A percentile compares a stretch with the other conserved stretches of the same genome.
Conservation (phyloP, 2,888 invertebrate genomes). For the Hermaeophaga mercurialis region DNA sequence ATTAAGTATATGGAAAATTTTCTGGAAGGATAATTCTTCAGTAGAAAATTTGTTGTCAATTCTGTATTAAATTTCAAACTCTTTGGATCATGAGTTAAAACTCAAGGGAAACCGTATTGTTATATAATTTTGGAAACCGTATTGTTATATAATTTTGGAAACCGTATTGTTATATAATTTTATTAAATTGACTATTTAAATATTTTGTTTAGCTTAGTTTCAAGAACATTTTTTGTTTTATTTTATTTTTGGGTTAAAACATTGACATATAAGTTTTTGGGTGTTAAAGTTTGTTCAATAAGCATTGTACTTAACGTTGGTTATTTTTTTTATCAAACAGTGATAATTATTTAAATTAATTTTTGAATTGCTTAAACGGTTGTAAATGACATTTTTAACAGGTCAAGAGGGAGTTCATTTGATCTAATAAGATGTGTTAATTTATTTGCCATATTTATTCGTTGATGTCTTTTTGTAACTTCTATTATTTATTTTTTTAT, state of each 20-base stretch:
- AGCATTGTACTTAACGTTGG: constrained; percentile 35
- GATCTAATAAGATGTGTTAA: constrained; percentile 35
- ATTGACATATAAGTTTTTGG: constrained; percentile 6
- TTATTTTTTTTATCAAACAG: constrained; percentile 11
- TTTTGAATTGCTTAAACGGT: constrained; percentile 13
- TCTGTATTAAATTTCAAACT: neutral
- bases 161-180: neutral
- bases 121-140: neutral
- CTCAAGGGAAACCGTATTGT: neutral
- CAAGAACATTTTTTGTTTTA: neutral
- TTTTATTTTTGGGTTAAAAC: constrained; percentile 3
- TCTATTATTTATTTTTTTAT: constrained; percentile 44
- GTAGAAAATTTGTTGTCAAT: neutral
- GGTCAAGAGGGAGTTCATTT: constrained; percentile 21
- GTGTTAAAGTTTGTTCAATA: constrained; percentile 5
- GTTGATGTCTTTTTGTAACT: constrained; percentile 38
- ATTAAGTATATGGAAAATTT: neutral
- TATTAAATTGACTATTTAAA: neutral
- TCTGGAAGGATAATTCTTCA: neutral
- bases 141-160: neutral
- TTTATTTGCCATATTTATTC: constrained; percentile 44
- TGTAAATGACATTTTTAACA: constrained; percentile 14
- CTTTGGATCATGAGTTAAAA: neutral
- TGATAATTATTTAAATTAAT: constrained; percentile 9
- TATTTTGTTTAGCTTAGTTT: neutral